phyloP scores from a whole-genome alignment of 2,888 invertebrate species.

The Drosophila birchii region DNA sequence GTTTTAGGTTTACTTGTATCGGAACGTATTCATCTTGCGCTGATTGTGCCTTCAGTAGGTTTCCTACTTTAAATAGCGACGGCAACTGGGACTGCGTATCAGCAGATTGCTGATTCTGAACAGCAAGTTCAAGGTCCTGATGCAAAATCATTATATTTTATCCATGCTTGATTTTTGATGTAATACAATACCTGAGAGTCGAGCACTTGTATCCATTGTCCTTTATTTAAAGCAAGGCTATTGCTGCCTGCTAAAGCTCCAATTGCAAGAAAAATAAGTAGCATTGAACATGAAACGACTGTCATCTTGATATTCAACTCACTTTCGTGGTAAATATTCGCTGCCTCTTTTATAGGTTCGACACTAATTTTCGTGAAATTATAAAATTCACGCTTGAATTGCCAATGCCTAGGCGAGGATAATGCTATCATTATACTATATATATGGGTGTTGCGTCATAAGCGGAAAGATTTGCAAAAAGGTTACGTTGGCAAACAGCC shows the following conservation, averaged over 20 bases:
- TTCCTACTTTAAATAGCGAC: not conserved
- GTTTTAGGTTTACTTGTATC: too few relatives aligned
- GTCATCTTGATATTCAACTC: not conserved
- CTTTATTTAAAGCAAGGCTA: not conserved
- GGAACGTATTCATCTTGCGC: too few relatives aligned
- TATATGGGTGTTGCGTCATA: constrained; percentile 5
- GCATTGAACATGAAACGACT: not conserved
- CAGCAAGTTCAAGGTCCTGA: not conserved
- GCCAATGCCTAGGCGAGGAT: not conserved
- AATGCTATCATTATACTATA: constrained; percentile 4
- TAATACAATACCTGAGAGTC: not conserved
- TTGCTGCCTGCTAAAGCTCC: too few relatives aligned
- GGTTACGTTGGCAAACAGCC: not conserved
- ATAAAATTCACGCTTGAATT: not conserved
- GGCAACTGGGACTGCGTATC: not conserved
- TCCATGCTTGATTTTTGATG: not conserved
- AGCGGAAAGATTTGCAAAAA: not conserved
- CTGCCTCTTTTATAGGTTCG: constrained; percentile 16
- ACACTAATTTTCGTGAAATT: not conserved
- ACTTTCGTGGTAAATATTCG: not conserved
- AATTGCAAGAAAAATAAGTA: not conserved
- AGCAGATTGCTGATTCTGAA: not conserved
- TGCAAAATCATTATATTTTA: not conserved
- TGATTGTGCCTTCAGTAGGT: not conserved
- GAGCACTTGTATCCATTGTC: not conserved